Evolutionary conservation across 2,797 vertebrate genomes (phyloP), one percentile per base, ranked within the genome.

Genomic region (Molossus molossus): DNA sequence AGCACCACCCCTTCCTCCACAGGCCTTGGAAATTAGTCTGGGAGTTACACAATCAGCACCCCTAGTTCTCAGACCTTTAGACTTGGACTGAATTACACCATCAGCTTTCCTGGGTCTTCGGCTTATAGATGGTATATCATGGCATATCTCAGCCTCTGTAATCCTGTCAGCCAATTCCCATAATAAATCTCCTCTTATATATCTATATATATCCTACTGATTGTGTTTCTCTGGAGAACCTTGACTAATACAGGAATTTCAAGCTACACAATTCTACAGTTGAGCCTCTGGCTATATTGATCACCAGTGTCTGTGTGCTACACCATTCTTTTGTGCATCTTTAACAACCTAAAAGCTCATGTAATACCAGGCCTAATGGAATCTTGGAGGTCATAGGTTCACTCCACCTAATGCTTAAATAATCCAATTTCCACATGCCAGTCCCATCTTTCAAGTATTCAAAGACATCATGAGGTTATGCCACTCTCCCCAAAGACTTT

Each of bases 341-440:
- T 91, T 53, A 76, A 82, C 9, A 94, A 7, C 14, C 29, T 37
- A 2, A 79, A 76, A 76, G 7, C 40, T 94, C 33, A 65, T 5
- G 37, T n/a, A 92, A 37, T 85, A 79, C 72, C 77, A 94, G 90
- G 75, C 50, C 69, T 45, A 79, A 55, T 23, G 14, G 23, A 96
- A 80, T 45, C 29, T 60, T 72, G 33, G 73, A 85, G 53, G 62
- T 65, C 14, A 62, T 23, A 75, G 58, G 90, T n/a, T 89, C 82
- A 89, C 20, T 23, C 45, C 40, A 82, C 10, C 12, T 37, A 48
- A 73, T 45, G 48, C 29, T 87, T 92, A 48, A 95, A 82, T 65
- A 90, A 79, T 85, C 20, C 29, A 80, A 11, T 91, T 85, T 91
- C 86, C 80, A 95, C 25, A 45, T 4, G 1, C 10, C 1, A 64